A percentile compares a stretch with the other conserved stretches of the same genome.
Conservation (phyloP, 2,888 invertebrate species). For the Odontocerum albicorne region DNA sequence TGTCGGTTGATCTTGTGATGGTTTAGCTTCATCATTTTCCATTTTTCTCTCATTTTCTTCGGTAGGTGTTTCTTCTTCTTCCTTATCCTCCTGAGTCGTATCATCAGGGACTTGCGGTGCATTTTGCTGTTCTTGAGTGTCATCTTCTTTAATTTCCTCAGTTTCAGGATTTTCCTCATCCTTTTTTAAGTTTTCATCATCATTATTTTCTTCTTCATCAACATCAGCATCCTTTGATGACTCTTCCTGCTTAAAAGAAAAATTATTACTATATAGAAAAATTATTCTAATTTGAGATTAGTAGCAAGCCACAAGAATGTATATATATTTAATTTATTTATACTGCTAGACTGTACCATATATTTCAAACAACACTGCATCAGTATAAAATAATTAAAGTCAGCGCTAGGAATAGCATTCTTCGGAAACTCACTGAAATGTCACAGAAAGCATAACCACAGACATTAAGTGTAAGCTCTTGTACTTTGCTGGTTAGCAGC, state of each 20-base stretch:
- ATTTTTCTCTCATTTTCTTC: constrained; percentile 41
- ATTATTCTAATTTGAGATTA: too few relatives aligned
- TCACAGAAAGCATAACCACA: too few relatives aligned
- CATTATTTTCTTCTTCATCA: constrained; percentile 47
- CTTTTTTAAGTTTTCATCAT: constrained; percentile 48
- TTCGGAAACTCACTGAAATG: too few relatives aligned
- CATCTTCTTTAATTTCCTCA: constrained; percentile 48
- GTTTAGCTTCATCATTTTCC: constrained; percentile 56
- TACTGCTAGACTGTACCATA: too few relatives aligned
- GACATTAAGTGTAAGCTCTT: too few relatives aligned
- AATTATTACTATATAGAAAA: too few relatives aligned
- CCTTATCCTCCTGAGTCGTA: constrained; percentile 40
- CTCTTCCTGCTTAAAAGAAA: constrained; percentile 42
- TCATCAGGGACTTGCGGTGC: constrained; percentile 19
- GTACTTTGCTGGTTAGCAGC: too few relatives aligned
- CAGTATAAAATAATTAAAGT: too few relatives aligned
- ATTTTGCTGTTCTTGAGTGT: constrained; percentile 16
- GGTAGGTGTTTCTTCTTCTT: constrained; percentile 37
- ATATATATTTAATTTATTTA: too few relatives aligned
- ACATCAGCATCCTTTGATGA: constrained; percentile 51
- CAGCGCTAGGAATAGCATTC: too few relatives aligned
- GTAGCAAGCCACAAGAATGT: too few relatives aligned
- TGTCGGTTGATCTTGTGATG: constrained; percentile 52
- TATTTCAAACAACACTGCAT: too few relatives aligned
- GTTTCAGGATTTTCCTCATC: constrained; percentile 40